Conservation (phyloP, 2,888 invertebrate genomes). For the Drosophila neonasuta region DNA sequence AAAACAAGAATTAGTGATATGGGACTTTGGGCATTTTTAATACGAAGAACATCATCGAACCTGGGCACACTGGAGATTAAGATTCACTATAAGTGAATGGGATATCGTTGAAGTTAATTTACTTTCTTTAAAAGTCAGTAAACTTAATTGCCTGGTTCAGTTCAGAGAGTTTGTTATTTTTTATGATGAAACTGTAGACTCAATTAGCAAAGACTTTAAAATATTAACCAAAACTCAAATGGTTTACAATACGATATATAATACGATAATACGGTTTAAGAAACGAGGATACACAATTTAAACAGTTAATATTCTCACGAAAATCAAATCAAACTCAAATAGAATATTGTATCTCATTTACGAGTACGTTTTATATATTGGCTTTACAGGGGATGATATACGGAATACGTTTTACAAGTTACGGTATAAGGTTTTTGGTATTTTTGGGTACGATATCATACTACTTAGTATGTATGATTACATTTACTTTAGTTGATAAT, state of each 20-base stretch:
- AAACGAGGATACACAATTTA: constrained; percentile 30
- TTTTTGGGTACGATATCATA: constrained; percentile 5
- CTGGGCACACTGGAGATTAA: background rate
- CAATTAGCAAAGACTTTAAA: background rate
- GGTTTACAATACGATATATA: constrained; percentile 25
- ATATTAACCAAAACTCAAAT: constrained; percentile 12
- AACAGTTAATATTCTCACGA: constrained; percentile 19
- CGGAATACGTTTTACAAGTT: constrained; percentile 5
- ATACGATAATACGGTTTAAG: constrained; percentile 19
- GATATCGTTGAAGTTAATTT: background rate
- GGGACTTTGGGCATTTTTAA: background rate
- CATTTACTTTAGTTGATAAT: constrained; percentile 41
- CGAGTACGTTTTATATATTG: constrained; percentile 2
- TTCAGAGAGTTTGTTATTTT: background rate
- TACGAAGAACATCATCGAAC: background rate
- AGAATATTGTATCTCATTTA: constrained; percentile 16
- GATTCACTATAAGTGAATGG: background rate
- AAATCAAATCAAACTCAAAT: constrained; percentile 36
- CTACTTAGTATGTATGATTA: constrained; percentile 36
- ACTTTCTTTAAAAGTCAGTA: background rate
- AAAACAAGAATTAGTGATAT: background rate
- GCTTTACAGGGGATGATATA: constrained; percentile 9
- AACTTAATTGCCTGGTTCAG: no score
- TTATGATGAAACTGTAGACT: background rate
- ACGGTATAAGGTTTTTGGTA: constrained; percentile 25